Evolutionary conservation across 2,113 vertebrate genomes (phyloP), one percentile per base, ranked within the genome.

Genomic region (Tachuris rubrigastra): DNA sequence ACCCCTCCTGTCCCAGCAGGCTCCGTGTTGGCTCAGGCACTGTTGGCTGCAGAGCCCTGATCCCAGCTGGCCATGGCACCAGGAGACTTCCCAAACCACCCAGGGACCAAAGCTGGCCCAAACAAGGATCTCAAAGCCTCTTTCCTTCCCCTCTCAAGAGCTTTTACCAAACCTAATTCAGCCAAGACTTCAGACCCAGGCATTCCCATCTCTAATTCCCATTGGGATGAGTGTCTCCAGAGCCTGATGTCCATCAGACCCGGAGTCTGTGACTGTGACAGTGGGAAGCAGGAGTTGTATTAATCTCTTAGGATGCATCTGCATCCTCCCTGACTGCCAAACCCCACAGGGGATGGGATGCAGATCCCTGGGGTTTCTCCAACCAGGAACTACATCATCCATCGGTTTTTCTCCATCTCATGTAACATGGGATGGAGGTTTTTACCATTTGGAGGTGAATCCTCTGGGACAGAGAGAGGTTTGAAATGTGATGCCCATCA

Each of bases 21-120:
- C 28, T 4, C 21, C 2, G 1, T 5, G 4, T 16, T 20, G n/a
- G 1, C 33, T 33, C 0, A 2, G 59, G 28, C 7, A 1, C 65
- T 24, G 31, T 28, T 8, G 3, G 39, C 95, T 80, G 33, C 4
- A 24, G 28, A 35, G 44, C 23, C 10, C 1, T 14, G 3, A 4
- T 9, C 44, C 53, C 49, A 18, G 0, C 0, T 3, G 5, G 17
- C 46, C 47, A 12, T 0, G 1, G 66, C 39, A 37, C 7, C 78
- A 62, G 49, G 21, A 65, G 46, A 25, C n/a, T 30, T 42, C 49
- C 53, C 27, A 31, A 12, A 33, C 53, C n/a, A 84, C 31, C 7
- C 33, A 52, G 44, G 39, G 62, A 80, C 30, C 63, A 68, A 24
- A 63, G 46, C 0, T 16, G 33, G 27, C n/a, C 68, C 65, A 46